Evolutionary conservation across 2,888 invertebrate species (phyloP).

Genomic region (Lochmaea capreae): DNA sequence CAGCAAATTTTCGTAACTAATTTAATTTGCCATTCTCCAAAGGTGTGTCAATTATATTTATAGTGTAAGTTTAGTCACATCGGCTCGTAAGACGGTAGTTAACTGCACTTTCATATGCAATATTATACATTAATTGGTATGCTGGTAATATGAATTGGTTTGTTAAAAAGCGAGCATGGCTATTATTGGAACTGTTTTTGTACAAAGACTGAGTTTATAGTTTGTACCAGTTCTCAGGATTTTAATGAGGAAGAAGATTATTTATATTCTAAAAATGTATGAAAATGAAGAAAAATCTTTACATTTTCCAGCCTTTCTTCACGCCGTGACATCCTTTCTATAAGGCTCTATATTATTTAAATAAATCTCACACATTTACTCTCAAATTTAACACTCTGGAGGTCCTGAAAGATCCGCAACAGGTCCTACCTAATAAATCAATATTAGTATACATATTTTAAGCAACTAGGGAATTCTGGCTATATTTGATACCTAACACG

Average conservation of each 20-base stretch:
- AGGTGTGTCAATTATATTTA: conserved; percentile 29
- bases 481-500: too few relatives aligned
- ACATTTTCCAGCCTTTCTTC: background rate
- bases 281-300: background rate
- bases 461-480: too few relatives aligned
- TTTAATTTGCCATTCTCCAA: conserved; percentile 46
- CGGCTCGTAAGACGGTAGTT: background rate
- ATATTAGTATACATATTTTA: too few relatives aligned
- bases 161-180: conserved; percentile 2
- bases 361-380: background rate
- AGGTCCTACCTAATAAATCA: background rate
- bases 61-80: conserved; percentile 34
- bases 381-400: background rate
- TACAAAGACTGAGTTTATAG: background rate
- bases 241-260: conserved; percentile 3
- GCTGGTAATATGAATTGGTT: conserved; percentile 13
- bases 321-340: background rate
- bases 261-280: conserved; percentile 4
- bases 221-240: conserved; percentile 10
- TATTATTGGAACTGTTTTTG: conserved; percentile 5
- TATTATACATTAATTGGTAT: conserved; percentile 16
- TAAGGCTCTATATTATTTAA: background rate
- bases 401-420: background rate
- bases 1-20: conserved; percentile 44
- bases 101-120: conserved; percentile 15